These are phyloP conservation scores for Papilio aristodemus DNA, from an alignment of 1,140 invertebrate species.

Conservation along the genomic window DNA sequence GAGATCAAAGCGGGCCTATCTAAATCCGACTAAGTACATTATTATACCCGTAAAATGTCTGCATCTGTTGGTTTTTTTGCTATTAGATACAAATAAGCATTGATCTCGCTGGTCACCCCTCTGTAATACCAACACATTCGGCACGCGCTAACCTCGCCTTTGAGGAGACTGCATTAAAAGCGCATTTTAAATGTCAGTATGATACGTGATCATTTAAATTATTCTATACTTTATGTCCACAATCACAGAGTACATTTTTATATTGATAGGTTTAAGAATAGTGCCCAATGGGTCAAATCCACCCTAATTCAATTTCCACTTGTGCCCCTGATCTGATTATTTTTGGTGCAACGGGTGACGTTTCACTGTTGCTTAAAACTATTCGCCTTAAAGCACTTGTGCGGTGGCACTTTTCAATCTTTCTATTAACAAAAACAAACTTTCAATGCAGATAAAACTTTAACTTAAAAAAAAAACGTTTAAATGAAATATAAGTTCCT, in stretches of 20 bases:
- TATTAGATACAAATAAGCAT: slow-evolving; percentile 76
- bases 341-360: slow-evolving; percentile 56
- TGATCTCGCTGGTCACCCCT: slow-evolving; percentile 67
- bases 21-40: slow-evolving; percentile 76
- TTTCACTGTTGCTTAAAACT: slow-evolving; percentile 45
- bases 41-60: slow-evolving; percentile 77
- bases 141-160: slow-evolving; percentile 1
- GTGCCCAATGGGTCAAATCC: slow-evolving; percentile 61
- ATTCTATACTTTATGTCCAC: slow-evolving; percentile 35
- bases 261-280: slow-evolving; percentile 33
- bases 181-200: slow-evolving; percentile 23
- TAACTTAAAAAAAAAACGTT: too few relatives aligned
- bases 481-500: too few relatives aligned
- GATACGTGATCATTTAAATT: neutral
- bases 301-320: slow-evolving; percentile 74
- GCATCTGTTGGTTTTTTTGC: slow-evolving; percentile 77
- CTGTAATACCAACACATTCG: slow-evolving; percentile 17
- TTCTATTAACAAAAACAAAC: neutral
- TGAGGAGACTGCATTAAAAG: slow-evolving; percentile 5
- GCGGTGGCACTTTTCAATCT: slow-evolving; percentile 16
- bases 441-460: neutral
- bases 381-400: slow-evolving; percentile 37
- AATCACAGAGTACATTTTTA: slow-evolving; percentile 24
- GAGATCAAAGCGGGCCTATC: slow-evolving; percentile 69
- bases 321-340: slow-evolving; percentile 71